Base-by-base conservation (phyloP, 2,113 vertebrate genomes). In the Desmodus rotundus region DNA sequence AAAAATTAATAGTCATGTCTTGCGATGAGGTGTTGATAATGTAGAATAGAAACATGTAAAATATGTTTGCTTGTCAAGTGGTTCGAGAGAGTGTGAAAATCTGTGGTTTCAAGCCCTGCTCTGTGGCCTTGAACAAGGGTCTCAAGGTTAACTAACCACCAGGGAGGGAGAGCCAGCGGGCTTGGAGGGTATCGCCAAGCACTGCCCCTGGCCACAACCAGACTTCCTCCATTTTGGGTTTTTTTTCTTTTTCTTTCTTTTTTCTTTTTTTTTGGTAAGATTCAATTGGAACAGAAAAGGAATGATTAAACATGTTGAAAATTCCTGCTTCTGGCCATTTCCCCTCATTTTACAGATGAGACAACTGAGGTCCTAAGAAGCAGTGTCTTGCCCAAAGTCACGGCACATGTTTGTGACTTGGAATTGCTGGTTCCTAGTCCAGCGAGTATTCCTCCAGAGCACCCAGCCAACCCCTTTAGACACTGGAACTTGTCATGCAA, bases 371-470 rank as follows among this genome's bases (percentile, higher is more conserved):
- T 31, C 58, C 47, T 41, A 17, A 19, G 84, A 81, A 76, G 10
- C 20, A 28, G 24, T 9, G 5, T 77, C 45, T 33, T 65, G 61
- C 31, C 19, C 52, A 20, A 22, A 26, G 50, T 74, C 50, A 26
- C 8, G 8, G 22, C 7, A 2, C 14, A 1, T 1, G 1, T 9
- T 58, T n/a, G 36, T 20, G 28, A 14, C 50, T 22, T 58, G n/a
- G 45, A 65, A n/a, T 2, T 31, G 92, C 80, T 17, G 2, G 13
- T 1, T 31, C 33, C 77, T 19, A 1, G 65, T 50, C 4, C 12
- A 33, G 22, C 0, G 4, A 85, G 38, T 13, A 2, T 12, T 45
- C 54, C 36, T 3, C 38, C 16, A 4, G 26, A 24, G 50, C 9
- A 16, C 45, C 67, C 5, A 2, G 10, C 5, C 3, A 6, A 13